Evolutionary conservation across 2,113 vertebrate genomes (phyloP), one percentile per base, ranked within the genome.

Genomic region (Gallinago jamesoni): DNA sequence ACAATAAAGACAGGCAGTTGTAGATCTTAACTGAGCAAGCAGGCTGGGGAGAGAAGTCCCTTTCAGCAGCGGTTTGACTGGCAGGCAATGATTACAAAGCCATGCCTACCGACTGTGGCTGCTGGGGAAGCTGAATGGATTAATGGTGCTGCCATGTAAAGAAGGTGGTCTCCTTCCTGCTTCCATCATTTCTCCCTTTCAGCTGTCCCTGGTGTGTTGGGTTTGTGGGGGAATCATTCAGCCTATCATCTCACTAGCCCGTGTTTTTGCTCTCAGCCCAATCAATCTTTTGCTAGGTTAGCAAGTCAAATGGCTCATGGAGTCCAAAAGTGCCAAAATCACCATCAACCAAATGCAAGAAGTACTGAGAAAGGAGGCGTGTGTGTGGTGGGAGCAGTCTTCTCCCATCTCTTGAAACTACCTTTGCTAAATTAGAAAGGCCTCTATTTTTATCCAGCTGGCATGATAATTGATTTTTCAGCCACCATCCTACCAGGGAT

Each of bases 1-100:
- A 11, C 0, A 0, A 10, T 0, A 1, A 63, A 28, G 43, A 41
- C 63, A 50, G 27, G 68, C 50, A 69, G 62, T 30, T 77, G 45
- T 28, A 24, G 64, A n/a, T 73, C 27, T 41, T 60, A 47, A 31
- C 4, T 0, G 7, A 47, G 45, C 19, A 43, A 41, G 15, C 0
- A 1, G 30, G 41, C 67, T 66, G 45, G 25, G n/a, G 25, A 59
- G 30, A n/a, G 16, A 28, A 79, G n/a, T 9, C 37, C n/a, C 37
- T 47, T 59, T 48, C 30, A 75, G 68, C 57, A 81, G 33, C 1
- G 0, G 12, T 35, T 78, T 52, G 55, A 11, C 79, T 33, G 30
- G 68, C 50, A 70, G 30, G 14, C 0, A 3, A 6, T 33, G 24
- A 15, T 50, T 20, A 18, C 17, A 47, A 64, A 70, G 62, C 56